Evolutionary conservation across 2,113 vertebrate genomes (phyloP), one percentile per base, ranked within the genome.

Genomic region (Phalacrocorax carbo): DNA sequence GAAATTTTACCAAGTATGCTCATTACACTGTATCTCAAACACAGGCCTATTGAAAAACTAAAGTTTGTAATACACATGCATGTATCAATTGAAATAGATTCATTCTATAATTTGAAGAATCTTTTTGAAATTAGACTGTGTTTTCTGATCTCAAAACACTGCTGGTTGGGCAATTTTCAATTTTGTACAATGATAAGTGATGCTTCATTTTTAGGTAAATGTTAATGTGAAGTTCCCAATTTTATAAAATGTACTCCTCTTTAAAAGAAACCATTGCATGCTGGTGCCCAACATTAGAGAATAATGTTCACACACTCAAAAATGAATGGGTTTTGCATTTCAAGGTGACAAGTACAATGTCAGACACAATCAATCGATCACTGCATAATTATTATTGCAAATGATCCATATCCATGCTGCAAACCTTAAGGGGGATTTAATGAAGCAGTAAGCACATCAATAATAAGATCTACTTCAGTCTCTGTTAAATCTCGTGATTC

Each of bases 341-440:
- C 98, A 98, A 98, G 98, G 97, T 98, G 98, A 98, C 98, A 98
- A 98, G 98, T 97, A 97, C 98, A 98, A 98, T 98, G 98, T 98
- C 98, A 98, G 98, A 97, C 96, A 98, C 97, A 98, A 98, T 99
- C 98, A 98, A 99, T 99, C 82, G 98, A 99, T 99, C 98, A 98
- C 96, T 95, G 96, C 97, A 98, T 98, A 98, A 99, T 98, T 98
- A 99, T 98, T 98, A 98, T 98, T 98, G 98, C 97, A 98, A 98
- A 99, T 98, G 98, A 98, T 98, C 98, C 98, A 98, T 98, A 98
- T 97, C 98, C 97, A 96, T 95, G 97, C 97, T 80, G 96, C 97
- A 98, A 98, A 98, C 97, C 98, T 98, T 98, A 98, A 98, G 93
- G 97, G 97, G 97, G 98, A 98, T 98, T 98, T 98, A 98, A 98